Evolutionary conservation across 2,113 vertebrate species (phyloP).

Genomic region (Fulica atra): DNA sequence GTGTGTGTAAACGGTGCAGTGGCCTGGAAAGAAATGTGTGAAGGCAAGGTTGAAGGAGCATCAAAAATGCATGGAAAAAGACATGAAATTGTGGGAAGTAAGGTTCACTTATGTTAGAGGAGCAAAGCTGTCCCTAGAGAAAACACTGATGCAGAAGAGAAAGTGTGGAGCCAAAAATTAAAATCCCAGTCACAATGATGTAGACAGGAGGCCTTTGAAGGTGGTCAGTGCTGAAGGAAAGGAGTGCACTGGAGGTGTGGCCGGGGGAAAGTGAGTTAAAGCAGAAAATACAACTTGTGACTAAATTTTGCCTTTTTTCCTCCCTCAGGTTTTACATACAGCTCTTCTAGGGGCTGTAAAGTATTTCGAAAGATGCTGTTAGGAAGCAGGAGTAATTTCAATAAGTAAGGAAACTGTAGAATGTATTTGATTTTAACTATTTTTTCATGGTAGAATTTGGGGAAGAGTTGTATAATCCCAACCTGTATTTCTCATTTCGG

Average conservation of each 20-base stretch:
- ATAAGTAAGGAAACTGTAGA: neutral
- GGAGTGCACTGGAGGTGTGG: neutral
- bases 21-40: neutral
- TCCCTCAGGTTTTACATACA: neutral
- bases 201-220: neutral
- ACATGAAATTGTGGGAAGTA: neutral
- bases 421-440: neutral
- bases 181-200: neutral
- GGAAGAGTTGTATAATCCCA: neutral
- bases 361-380: neutral
- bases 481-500: neutral
- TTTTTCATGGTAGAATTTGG: neutral
- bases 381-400: neutral
- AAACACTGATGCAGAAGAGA: neutral
- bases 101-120: neutral
- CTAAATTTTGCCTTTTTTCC: neutral
- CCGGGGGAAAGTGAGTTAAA: neutral
- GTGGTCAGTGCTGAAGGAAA: neutral
- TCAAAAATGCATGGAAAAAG: neutral
- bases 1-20: fast-evolving
- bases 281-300: neutral
- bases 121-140: neutral
- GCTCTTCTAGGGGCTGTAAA: neutral
- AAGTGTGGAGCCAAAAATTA: neutral
- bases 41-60: neutral